Evolutionary conservation across 2,797 vertebrate genomes (phyloP).

Genomic region (Scleropages formosus): DNA sequence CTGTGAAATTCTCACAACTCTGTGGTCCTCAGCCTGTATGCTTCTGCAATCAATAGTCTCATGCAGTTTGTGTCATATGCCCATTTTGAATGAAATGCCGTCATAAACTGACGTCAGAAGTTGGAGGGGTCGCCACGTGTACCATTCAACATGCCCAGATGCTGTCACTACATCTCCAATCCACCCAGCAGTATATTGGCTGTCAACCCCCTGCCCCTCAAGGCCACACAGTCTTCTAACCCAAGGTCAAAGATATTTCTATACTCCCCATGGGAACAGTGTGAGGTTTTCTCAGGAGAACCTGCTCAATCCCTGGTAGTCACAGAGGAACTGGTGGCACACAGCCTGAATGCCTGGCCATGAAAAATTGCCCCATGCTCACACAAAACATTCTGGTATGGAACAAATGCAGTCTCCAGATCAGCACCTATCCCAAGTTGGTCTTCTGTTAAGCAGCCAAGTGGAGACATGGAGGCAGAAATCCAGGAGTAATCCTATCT

Average conservation of each 20-base stretch:
- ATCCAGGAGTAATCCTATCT: no score
- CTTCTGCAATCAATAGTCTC: neutral
- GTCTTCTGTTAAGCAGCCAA: no score
- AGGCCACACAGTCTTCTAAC: slow-evolving; percentile 22
- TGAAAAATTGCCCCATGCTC: neutral
- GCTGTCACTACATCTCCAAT: slow-evolving; percentile 34
- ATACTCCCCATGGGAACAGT: slow-evolving; percentile 15
- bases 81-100: neutral
- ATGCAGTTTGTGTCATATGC: neutral
- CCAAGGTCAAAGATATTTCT: slow-evolving; percentile 30
- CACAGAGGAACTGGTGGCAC: no score
- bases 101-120: slow-evolving; percentile 13
- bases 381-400: neutral
- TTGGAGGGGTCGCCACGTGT: neutral
- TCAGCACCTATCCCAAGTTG: no score
- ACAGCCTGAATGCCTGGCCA: neutral
- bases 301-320: neutral
- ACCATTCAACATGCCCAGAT: slow-evolving; percentile 26
- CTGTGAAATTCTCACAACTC: neutral
- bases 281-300: slow-evolving; percentile 27
- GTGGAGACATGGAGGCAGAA: no score
- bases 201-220: slow-evolving; percentile 28
- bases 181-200: slow-evolving; percentile 3
- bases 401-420: no score
- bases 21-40: neutral